Base-by-base conservation (phyloP, 92 coral and sea anemone genomes). In the Blastomussa wellsi region DNA sequence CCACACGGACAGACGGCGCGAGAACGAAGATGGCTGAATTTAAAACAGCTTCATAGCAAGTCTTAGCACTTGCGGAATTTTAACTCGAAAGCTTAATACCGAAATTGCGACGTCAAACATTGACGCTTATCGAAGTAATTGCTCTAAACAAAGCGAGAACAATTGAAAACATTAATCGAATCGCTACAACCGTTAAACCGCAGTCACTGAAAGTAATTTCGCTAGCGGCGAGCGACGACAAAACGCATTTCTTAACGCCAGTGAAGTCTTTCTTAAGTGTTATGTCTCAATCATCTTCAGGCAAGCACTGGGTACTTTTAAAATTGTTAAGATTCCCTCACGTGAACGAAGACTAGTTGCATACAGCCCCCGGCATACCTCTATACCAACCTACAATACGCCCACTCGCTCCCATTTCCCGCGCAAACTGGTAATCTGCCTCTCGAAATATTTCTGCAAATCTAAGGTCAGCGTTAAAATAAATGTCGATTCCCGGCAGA, bases 311-410 rank as follows among this genome's bases (percentile, higher is more conserved):
- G 19, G 24, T 53, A 31, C 62, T 35, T 76, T 76, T 19, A 77
- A 77, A 77, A 77, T 77, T 77, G 81, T 53, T 77, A 53, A 77
- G 68, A 77, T 77, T 77, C 68, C 68, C 62, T 53, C 81, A 77
- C 81, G 81, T 52, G 64, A 77, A 53, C 24, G 17, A 17, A 48
- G 3, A 20, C 4, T 15, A 55, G 55, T 12, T 55, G 38, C 19
- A 31, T 9, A n/a, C n/a, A 20, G 7, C 19, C 29, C 29, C 20
- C 26, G 28, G 49, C 47, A 44, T 37, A 71, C 76, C 49, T 49
- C 51, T 10, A 29, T 59, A 48, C 66, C 60, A 65, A 38, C 60
- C 37, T 64, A 29, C 65, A 33, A 49, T 15, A 29, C 28, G 12
- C 42, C 80, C 75, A 70, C 75, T 13, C 17, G n/a, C n/a, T 33